These are phyloP conservation scores for Cosmopolites sordidus DNA, from an alignment of 2,888 invertebrate species.

Conservation along the genomic window DNA sequence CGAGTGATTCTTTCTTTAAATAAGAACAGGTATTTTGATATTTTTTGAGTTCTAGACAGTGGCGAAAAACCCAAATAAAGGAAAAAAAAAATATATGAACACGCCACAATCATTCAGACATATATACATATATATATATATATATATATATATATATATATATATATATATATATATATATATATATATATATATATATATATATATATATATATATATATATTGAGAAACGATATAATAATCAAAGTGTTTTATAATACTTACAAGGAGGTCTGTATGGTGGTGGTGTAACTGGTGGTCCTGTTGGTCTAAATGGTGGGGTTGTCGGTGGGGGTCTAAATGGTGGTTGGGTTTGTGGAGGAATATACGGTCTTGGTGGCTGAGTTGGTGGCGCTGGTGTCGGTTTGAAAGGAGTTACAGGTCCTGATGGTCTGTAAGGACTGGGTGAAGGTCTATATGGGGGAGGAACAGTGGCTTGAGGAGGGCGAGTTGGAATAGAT, in stretches of 20 bases:
- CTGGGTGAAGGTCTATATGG: constrained; percentile 31
- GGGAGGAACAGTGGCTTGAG: constrained; percentile 26
- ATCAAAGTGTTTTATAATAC: neutral
- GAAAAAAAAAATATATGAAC: too few species aligned
- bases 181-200: too few species aligned
- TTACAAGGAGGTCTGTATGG: constrained; percentile 21
- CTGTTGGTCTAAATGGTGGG: constrained; percentile 21
- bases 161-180: too few species aligned
- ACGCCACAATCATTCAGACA: too few species aligned
- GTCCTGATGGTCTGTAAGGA: constrained; percentile 28
- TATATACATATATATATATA: too few species aligned
- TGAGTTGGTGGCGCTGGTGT: constrained; percentile 23
- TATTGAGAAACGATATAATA: too few species aligned
- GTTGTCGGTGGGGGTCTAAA: constrained; percentile 29
- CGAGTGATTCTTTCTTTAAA: too few species aligned
- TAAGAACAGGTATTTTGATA: too few species aligned
- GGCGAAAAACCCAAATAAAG: too few species aligned
- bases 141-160: too few species aligned
- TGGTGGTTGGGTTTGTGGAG: constrained; percentile 25
- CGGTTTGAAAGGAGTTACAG: constrained; percentile 23
- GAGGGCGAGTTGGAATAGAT: constrained; percentile 14
- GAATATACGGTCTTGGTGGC: constrained; percentile 18
- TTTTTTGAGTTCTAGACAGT: too few species aligned
- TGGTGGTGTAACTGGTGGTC: constrained; percentile 14
- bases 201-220: too few species aligned